phyloP scores from a whole-genome alignment of 2,888 invertebrate genomes.

The Corbicula japonica region DNA sequence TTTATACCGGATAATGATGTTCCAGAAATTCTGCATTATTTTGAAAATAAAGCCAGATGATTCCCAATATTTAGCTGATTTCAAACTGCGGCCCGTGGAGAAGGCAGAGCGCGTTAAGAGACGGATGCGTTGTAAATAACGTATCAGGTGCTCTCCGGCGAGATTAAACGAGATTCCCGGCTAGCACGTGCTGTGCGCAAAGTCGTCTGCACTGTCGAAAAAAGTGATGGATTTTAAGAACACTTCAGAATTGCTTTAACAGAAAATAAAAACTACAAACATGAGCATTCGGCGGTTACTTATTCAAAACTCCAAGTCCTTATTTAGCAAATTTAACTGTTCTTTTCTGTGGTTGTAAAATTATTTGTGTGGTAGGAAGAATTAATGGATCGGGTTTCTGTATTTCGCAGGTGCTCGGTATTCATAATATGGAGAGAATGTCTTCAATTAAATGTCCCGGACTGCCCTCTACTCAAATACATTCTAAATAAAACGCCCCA shows the following conservation, averaged over 20 bases:
- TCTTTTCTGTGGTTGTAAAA: constrained; percentile 11
- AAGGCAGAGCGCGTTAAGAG: constrained; percentile 55
- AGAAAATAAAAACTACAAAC: no score
- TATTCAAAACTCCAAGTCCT: no score
- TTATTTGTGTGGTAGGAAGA: background rate
- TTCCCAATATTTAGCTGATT: constrained; percentile 52
- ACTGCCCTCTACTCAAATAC: constrained; percentile 48
- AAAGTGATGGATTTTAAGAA: constrained; percentile 40
- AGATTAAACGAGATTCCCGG: constrained; percentile 68
- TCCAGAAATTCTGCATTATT: constrained; percentile 51
- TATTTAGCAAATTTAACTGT: background rate
- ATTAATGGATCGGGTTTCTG: constrained; percentile 16
- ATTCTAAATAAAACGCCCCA: constrained; percentile 61
- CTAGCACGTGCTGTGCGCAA: constrained; percentile 63
- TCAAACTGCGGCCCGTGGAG: constrained; percentile 55
- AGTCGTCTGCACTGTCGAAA: constrained; percentile 59
- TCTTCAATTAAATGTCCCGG: constrained; percentile 47
- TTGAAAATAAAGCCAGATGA: constrained; percentile 63
- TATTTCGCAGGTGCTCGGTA: constrained; percentile 48
- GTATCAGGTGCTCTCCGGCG: constrained; percentile 65
- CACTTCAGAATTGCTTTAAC: no score
- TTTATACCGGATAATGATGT: constrained; percentile 25
- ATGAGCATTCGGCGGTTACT: no score
- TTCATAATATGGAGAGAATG: constrained; percentile 33
- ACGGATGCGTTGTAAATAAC: constrained; percentile 59